Base-by-base conservation (phyloP, 2,888 invertebrate genomes). In the Tuta absoluta region DNA sequence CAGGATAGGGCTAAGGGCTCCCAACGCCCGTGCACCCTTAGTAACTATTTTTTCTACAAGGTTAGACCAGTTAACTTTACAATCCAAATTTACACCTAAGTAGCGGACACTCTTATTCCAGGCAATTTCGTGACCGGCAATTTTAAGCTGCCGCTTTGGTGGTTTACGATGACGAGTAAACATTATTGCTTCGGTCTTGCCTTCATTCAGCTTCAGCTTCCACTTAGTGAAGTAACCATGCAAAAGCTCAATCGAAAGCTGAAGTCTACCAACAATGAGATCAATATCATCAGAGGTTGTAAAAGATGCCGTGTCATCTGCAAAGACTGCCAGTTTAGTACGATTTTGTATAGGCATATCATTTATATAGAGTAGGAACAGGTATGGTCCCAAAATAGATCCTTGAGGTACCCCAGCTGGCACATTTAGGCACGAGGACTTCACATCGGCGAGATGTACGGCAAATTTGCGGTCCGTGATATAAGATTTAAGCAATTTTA, bases 351-450 rank as follows among this genome's bases (percentile, higher is more conserved):
- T 64, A 14, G 64, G 61, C 21, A 62, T 64, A 10, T 62, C 65
- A 24, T 66, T 65, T 0, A 65, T 1, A 28, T 60, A 66, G 12
- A 65, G 1, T 0, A 66, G 21, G 38, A 66, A 66, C 11, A 67
- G 23, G n/a, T 53, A 63, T 0, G 66, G 68, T 0, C 66, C 66
- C 7, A 68, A 49, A 2, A 66, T 65, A 10, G 66, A 66, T 0
- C 69, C 67, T 37, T 65, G 66, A 0, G 68, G 68, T 0, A 66
- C 63, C 0, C 66, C 64, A 48, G 66, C 66, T 17, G 62, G 59
- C 14, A 64, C 45, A 1, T 8, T 0, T 14, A 10, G 19, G 11
- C 10, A 49, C 3, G 56, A 38, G n/a, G 62, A 66, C 12, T 24
- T 33, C 12, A 12, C 41, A n/a, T 64, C 59, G n/a, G 45, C 60